phyloP scores from a whole-genome alignment of 2,888 invertebrate species.

The Allacma fusca region DNA sequence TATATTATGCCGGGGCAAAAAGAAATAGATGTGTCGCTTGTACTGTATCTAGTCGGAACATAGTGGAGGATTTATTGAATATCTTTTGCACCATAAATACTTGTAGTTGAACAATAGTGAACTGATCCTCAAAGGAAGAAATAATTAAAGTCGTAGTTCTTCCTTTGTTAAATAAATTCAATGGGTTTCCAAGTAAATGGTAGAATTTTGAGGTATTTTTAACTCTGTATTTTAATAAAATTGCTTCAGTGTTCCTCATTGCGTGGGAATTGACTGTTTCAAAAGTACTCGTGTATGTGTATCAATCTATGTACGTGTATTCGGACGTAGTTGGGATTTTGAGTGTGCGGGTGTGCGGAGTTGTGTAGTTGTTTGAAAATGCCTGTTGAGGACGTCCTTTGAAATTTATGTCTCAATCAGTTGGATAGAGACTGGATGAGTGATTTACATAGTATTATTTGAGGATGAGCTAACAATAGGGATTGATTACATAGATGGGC shows the following conservation, averaged over 20 bases:
- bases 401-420: not conserved
- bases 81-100: not conserved
- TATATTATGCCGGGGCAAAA: not conserved
- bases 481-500: conserved; percentile 42
- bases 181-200: not conserved
- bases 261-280: not conserved
- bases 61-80: not conserved
- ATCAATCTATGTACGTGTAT: not conserved
- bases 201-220: conserved; percentile 30
- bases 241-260: conserved; percentile 2
- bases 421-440: not conserved
- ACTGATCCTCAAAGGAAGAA: conserved; percentile 31
- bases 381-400: not conserved
- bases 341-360: too few species aligned
- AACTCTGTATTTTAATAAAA: conserved; percentile 14
- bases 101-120: not conserved
- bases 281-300: not conserved
- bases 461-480: conserved; percentile 37
- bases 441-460: conserved; percentile 33
- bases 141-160: conserved; percentile 33
- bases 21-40: not conserved
- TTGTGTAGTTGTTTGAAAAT: not conserved
- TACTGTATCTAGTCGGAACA: not conserved
- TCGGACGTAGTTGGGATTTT: not conserved
- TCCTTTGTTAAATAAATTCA: not conserved